Base-by-base conservation (phyloP, 1,140 invertebrate species). In the Tetramorium parvispinum region DNA sequence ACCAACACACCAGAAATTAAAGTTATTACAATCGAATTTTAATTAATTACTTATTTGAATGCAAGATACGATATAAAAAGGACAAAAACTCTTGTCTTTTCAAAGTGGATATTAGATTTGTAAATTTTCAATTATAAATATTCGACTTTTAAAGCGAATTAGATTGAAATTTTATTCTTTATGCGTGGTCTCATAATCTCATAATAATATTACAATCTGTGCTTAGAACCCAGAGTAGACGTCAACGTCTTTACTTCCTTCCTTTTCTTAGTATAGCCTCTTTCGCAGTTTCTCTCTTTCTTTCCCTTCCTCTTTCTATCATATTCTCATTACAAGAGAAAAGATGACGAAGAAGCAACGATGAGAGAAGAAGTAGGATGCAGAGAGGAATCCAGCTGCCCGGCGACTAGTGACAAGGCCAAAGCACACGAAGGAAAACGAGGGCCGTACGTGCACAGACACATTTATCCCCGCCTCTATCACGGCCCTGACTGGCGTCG, bases 381-480 rank as follows among this genome's bases (percentile, higher is more conserved):
- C 63, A 46, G 24, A 81, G 76, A 85, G 63, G 76, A 59, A 81
- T 85, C 59, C 43, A 81, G 40, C 51, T 61, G 57, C 43, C 49
- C 76, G 63, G 76, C 76, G 76, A 68, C 61, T 81, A 85, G 55
- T 55, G 75, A 79, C 76, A 85, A 83, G 79, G 75, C 77, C 77
- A 59, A 79, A 68, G 76, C 63, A 68, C 61, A 77, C 61, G 37
- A 37, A 79, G 76, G 61, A 83, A 83, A 85, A 65, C 77, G 76
- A 85, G 61, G n/a, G 51, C 51, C 27, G 43, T 85, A 24, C 27
- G 75, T 46, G 49, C 77, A 59, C 51, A 68, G 76, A 82, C 53
- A 79, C 77, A 51, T 86, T 71, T 86, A 86, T 86, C 55, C 79
- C 32, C 27, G 65, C 65, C 78, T 86, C 85, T 79, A 79, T 86